Base-by-base conservation (phyloP, 2,113 vertebrate genomes). In the Sceloporus undulatus region DNA sequence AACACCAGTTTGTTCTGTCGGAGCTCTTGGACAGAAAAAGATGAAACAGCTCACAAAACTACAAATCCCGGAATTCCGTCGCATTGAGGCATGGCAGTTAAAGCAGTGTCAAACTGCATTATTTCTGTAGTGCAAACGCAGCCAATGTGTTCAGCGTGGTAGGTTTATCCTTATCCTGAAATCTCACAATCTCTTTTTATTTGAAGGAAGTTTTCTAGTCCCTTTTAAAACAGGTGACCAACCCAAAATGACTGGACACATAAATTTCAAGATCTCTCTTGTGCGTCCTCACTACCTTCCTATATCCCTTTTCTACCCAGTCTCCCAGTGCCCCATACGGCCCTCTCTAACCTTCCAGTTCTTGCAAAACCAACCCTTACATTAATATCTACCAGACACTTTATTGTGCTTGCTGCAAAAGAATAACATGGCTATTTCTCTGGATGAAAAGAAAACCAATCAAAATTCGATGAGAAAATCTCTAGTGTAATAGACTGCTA, bases 221-320 rank as follows among this genome's bases (percentile, higher is more conserved):
- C 21, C 5, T 0, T 23, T 11, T 38, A 84, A 65, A 70, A 1
- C 4, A 9, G 42, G 4, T 11, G 54, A 8, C 56, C n/a, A 25
- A 34, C 2, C 0, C 77, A 4, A 88, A 84, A 0, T 0, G 5
- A 48, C 48, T 48, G 48, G 48, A 14, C 0, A 82, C 75, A 87
- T 2, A 79, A 0, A 0, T 29, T 9, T 19, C 38, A n/a, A 0
- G 0, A 21, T 16, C 34, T 42, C 1, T 56, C 14, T 82, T 68
- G 48, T 82, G 25, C 62, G 68, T 48, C 48, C 48, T 5, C 48
- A 48, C 48, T 48, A 25, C 38, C 21, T 23, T 11, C 56, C 23
- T 14, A 1, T 71, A 48, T 48, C 27, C n/a, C 18, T 8, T 40
- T n/a, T 68, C 2, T 29, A 4, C 7, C 7, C 2, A 27, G 0